phyloP scores from a whole-genome alignment of 2,113 vertebrate species.

The Podarcis cretensis region DNA sequence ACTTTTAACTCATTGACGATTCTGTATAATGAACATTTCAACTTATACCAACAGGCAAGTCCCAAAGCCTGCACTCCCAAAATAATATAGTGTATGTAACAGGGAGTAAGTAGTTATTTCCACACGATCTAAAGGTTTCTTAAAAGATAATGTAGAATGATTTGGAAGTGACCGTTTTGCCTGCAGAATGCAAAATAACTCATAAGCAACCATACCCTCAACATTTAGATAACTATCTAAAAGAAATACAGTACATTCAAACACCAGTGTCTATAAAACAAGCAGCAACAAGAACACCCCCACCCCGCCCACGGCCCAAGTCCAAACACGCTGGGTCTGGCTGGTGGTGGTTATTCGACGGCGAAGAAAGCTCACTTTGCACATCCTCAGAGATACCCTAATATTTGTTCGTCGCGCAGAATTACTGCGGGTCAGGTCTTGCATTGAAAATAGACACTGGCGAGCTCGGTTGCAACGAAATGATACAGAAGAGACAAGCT shows the following conservation, averaged over 20 bases:
- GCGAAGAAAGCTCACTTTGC: neutral
- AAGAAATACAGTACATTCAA: neutral
- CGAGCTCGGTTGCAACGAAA: neutral
- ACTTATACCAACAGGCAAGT: neutral
- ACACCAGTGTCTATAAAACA: neutral
- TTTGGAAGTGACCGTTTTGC: neutral
- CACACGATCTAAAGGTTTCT: neutral
- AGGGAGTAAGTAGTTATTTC: neutral
- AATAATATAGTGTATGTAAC: neutral
- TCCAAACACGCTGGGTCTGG: too few species aligned
- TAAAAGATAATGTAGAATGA: neutral
- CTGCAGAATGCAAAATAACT: neutral
- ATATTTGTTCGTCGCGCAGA: neutral
- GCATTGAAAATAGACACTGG: too few species aligned
- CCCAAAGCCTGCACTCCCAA: neutral
- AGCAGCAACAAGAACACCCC: neutral
- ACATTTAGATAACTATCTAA: neutral
- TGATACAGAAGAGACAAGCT: too few species aligned
- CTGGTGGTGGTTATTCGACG: too few species aligned
- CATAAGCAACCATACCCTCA: neutral
- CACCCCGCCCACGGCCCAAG: too few species aligned
- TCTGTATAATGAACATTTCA: neutral
- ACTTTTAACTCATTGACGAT: neutral
- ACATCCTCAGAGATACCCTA: neutral
- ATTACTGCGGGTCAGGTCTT: neutral